Percentiles rank a stretch among this genome's conserved stretches.
These are phyloP conservation scores for Sorex fumeus DNA, from an alignment of 2,113 vertebrate species.

Conservation along the genomic window DNA sequence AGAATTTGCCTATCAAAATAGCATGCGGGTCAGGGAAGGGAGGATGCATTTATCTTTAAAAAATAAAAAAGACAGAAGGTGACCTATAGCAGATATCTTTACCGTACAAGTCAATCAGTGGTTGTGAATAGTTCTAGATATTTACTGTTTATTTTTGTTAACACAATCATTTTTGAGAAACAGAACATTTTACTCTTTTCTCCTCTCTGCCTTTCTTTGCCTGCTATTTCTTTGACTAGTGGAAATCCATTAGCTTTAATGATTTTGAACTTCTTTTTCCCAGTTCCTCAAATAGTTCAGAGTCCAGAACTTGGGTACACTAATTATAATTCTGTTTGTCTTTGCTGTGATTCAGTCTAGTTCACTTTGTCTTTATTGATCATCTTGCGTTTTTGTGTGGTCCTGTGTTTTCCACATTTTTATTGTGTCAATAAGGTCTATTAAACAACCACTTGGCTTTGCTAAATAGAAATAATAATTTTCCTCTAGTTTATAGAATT, in stretches of 20 bases:
- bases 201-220: background rate
- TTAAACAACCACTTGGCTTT: background rate
- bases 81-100: background rate
- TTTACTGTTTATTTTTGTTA: slow-evolving; percentile 52
- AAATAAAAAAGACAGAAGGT: background rate
- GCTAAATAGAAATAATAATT: slow-evolving; percentile 1
- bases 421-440: background rate
- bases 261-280: slow-evolving; percentile 29
- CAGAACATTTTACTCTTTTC: background rate
- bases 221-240: background rate
- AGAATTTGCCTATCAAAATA: background rate
- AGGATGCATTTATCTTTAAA: background rate
- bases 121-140: background rate
- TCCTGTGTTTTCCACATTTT: background rate
- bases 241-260: background rate
- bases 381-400: background rate
- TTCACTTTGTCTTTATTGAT: background rate
- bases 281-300: background rate
- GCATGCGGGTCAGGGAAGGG: too few relatives aligned
- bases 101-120: background rate
- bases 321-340: background rate
- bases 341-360: background rate
- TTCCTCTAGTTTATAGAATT: background rate
- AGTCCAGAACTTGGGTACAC: background rate
- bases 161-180: slow-evolving; percentile 35